A percentile compares a stretch with the other conserved stretches of the same genome.
phyloP scores from a whole-genome alignment of 2,888 invertebrate species.

The Hanleya hanleyi region DNA sequence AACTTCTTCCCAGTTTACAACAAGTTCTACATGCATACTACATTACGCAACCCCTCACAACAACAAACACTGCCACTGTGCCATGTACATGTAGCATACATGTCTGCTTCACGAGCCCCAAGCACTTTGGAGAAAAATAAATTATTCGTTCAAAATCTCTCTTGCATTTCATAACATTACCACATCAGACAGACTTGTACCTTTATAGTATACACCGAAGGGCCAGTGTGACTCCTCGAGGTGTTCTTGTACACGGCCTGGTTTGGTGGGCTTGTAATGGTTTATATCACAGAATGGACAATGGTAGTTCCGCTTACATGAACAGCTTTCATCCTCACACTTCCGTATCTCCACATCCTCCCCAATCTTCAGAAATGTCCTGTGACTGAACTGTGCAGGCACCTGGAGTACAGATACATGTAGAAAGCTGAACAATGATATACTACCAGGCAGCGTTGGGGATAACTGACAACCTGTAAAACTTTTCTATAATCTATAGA shows the following conservation, averaged over 20 bases:
- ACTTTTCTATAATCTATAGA: too few species aligned
- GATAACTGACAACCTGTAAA: too few species aligned
- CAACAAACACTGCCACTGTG: background rate
- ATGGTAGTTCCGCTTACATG: background rate
- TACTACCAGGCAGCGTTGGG: too few species aligned
- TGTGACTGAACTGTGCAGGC: background rate
- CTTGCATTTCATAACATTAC: too few species aligned
- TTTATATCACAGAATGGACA: background rate
- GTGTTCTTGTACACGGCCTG: background rate
- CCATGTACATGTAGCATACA: background rate
- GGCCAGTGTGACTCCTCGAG: constrained; percentile 1
- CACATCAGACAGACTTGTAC: background rate
- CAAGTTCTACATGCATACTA: background rate
- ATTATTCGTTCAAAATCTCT: too few species aligned
- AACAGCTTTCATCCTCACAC: background rate
- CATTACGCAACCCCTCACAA: background rate
- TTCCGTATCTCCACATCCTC: background rate
- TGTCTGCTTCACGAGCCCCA: background rate
- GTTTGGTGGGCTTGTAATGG: constrained; percentile 1
- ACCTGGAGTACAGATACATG: too few species aligned
- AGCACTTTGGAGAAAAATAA: background rate
- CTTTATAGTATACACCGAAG: background rate
- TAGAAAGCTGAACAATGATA: too few species aligned
- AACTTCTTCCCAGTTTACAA: background rate
- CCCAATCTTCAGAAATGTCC: background rate